Evolutionary conservation across 2,888 invertebrate genomes (phyloP), one percentile per base, ranked within the genome.

Genomic region (Nephrotoma guestfalica): DNA sequence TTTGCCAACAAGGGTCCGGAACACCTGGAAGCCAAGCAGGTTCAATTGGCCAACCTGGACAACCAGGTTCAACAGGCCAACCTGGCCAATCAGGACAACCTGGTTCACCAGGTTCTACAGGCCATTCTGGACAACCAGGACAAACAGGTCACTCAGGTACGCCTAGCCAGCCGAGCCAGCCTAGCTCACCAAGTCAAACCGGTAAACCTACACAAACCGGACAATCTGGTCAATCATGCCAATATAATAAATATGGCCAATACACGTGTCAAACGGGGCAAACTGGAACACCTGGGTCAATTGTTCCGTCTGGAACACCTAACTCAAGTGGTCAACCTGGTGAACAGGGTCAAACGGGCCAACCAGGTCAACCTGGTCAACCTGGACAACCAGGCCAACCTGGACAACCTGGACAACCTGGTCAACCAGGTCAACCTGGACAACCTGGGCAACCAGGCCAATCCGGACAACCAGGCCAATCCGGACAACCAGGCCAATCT

Each of bases 351-450:
- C 87, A 88, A 41, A 88, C 88, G 42, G 88, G 47, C 88, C 89
- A 84, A 84, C 89, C 89, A 86, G 92, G 90, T 2, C 89, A 89
- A 5, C 92, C 91, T 0, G 92, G 92, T 11, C 91, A 89, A 42
- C 94, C 94, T 43, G 92, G 91, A 86, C 91, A 92, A 85, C 94
- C 94, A 30, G 92, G 91, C 0, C 90, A 88, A n/a, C 93, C 93
- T 0, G 92, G 86, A 43, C 86, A 41, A 88, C 13, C 88, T 0
- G 86, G 86, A 9, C 30, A 88, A 85, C 88, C 88, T 0, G 89
- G 88, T 86, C 87, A 88, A 41, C 88, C 88, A 42, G 88, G 47
- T 88, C 89, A 84, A 85, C 89, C 89, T 3, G 90, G 90, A 6
- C 87, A 88, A 0, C 90, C 91, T 0, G 92, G 91, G 86, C 91